Conservation (phyloP, 2,888 invertebrate genomes). For the Chrysolina americana region DNA sequence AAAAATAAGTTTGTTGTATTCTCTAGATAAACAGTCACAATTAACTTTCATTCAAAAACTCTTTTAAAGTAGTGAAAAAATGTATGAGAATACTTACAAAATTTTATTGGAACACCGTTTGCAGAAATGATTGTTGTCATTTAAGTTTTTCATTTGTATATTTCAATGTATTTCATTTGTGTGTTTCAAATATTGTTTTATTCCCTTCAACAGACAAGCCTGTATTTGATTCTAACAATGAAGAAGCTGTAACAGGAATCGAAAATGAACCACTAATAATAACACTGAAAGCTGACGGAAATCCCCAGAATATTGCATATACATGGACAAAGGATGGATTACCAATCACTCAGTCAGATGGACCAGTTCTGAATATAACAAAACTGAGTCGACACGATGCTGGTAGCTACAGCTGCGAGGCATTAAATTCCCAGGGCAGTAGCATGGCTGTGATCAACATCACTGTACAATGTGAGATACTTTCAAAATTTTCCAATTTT, state of each 20-base stretch:
- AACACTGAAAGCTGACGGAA: conserved; percentile 85
- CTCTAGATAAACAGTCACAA: too few relatives aligned
- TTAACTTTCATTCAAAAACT: too few relatives aligned
- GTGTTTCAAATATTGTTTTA: neutral
- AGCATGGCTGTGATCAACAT: conserved; percentile 84
- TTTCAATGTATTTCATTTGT: too few relatives aligned
- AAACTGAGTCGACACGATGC: conserved; percentile 85
- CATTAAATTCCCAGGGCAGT: conserved; percentile 89
- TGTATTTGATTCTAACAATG: conserved; percentile 81
- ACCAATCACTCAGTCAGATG: conserved; percentile 80
- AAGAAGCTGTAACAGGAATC: conserved; percentile 79
- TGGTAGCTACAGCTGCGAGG: conserved; percentile 89
- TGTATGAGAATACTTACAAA: too few relatives aligned
- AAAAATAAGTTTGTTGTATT: too few relatives aligned
- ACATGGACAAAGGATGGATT: conserved; percentile 90
- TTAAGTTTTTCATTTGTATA: neutral
- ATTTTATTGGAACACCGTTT: neutral
- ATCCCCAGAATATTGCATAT: conserved; percentile 87
- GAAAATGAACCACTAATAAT: conserved; percentile 88
- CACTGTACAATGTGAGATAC: conserved; percentile 89
- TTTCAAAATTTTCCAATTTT: too few relatives aligned
- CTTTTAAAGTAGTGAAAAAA: too few relatives aligned
- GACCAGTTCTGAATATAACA: conserved; percentile 87
- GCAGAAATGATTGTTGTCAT: neutral
- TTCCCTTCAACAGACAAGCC: conserved; percentile 78